Percentiles rank a stretch among this genome's conserved stretches.
Conservation (phyloP, 2,888 invertebrate species). For the Pedicia rivosa region DNA sequence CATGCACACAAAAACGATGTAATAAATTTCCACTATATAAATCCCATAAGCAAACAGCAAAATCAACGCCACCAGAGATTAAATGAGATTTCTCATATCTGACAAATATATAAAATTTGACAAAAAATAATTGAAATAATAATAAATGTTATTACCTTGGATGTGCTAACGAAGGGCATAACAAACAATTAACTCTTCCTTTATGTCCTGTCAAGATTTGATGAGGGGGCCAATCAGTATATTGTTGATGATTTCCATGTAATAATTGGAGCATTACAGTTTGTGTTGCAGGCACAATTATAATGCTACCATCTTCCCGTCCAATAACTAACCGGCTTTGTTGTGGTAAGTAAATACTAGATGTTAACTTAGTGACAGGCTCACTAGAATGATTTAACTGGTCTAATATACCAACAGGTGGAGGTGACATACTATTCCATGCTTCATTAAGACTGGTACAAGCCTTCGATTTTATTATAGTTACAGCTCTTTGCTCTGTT, state of each 20-base stretch:
- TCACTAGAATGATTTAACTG: conserved; percentile 64
- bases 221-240: conserved; percentile 64
- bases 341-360: conserved; percentile 85
- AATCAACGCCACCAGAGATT: conserved; percentile 95
- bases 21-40: conserved; percentile 74
- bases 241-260: conserved; percentile 72
- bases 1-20: conserved; percentile 94
- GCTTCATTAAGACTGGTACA: conserved; percentile 70
- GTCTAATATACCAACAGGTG: conserved; percentile 82
- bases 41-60: conserved; percentile 92
- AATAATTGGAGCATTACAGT: conserved; percentile 86
- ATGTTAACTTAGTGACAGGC: conserved; percentile 65
- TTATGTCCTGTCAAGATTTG: conserved; percentile 79
- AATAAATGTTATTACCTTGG: conserved; percentile 35
- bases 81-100: conserved; percentile 75
- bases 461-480: conserved; percentile 56
- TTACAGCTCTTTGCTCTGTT: conserved; percentile 8
- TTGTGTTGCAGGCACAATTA: conserved; percentile 90
- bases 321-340: conserved; percentile 91
- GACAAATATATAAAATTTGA: conserved; percentile 21
- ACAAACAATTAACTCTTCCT: conserved; percentile 83
- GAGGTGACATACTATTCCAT: conserved; percentile 76
- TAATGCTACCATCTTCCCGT: conserved; percentile 87
- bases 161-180: conserved; percentile 89
- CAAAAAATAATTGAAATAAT: conserved; percentile 1